phyloP scores from a whole-genome alignment of 2,113 vertebrate species.

The Emydocephalus ijimae region DNA sequence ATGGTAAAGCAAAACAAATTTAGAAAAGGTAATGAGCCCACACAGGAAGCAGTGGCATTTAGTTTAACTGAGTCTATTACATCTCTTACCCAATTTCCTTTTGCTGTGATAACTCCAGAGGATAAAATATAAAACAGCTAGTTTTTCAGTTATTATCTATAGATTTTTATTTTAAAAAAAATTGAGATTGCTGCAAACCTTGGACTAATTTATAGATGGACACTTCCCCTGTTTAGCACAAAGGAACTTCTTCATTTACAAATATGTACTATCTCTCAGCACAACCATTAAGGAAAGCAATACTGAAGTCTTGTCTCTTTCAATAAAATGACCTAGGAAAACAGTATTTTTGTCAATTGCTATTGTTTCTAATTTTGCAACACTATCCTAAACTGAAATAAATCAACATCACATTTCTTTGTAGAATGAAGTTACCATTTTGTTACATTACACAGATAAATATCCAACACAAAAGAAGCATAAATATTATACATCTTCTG shows the following conservation, averaged over 20 bases:
- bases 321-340: neutral
- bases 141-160: slow-evolving; percentile 30
- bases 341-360: neutral
- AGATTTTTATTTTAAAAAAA: slow-evolving; percentile 14
- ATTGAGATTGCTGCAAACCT: slow-evolving; percentile 33
- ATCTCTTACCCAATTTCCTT: slow-evolving; percentile 18
- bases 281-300: neutral
- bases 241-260: slow-evolving; percentile 4
- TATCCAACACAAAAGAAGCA: neutral
- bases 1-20: neutral
- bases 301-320: neutral
- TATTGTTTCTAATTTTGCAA: neutral
- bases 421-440: slow-evolving; percentile 1
- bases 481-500: slow-evolving; percentile 23
- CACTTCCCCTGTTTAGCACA: slow-evolving; percentile 29
- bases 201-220: slow-evolving; percentile 7
- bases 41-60: neutral
- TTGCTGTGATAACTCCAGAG: slow-evolving; percentile 16
- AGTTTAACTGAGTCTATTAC: neutral
- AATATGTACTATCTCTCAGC: slow-evolving; percentile 10
- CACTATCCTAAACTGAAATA: slow-evolving; percentile 11
- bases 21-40: neutral
- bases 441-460: neutral
- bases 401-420: neutral
- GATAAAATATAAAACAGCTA: slow-evolving; percentile 31